A percentile compares a stretch with the other conserved stretches of the same genome.
These are phyloP conservation scores for Anhinga rufa DNA, from an alignment of 2,113 vertebrate species.

Conservation along the genomic window DNA sequence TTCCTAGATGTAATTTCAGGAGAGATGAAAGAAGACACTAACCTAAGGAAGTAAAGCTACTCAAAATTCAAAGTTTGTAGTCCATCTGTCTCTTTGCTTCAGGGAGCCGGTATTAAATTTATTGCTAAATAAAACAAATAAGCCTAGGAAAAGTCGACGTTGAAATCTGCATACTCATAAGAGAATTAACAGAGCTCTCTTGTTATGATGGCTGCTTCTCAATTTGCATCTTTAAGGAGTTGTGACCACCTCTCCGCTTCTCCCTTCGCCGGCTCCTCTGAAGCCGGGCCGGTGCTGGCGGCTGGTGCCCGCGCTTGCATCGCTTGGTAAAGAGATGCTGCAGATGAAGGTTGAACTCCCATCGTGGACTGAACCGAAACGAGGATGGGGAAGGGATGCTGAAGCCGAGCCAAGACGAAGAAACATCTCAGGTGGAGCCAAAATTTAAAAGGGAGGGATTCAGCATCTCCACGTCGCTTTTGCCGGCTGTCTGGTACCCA, in stretches of 20 bases:
- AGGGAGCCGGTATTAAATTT: conserved; percentile 76
- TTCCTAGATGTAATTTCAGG: conserved; percentile 71
- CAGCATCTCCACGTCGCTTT: rapidly evolving
- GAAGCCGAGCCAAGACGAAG: background rate
- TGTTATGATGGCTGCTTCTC: conserved; percentile 75
- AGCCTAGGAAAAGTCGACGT: conserved; percentile 62
- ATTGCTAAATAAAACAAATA: conserved; percentile 80
- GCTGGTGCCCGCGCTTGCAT: background rate
- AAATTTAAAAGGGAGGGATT: background rate
- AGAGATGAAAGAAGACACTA: conserved; percentile 59
- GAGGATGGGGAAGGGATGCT: background rate
- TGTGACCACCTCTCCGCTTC: conserved; percentile 66
- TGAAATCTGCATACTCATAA: conserved; percentile 71
- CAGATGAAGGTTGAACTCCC: background rate
- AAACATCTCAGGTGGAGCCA: background rate
- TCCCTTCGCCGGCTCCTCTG: background rate
- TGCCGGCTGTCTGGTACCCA: background rate
- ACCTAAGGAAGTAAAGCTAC: conserved; percentile 62
- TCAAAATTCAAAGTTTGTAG: conserved; percentile 79
- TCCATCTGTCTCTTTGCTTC: conserved; percentile 78
- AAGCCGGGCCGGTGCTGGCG: background rate
- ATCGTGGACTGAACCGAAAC: rapidly evolving
- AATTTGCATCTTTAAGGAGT: conserved; percentile 83
- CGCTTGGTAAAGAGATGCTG: background rate
- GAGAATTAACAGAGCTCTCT: conserved; percentile 72